Evolutionary conservation across 1,140 invertebrate genomes (phyloP), one percentile per base, ranked within the genome.

Genomic region (Wiebesia pumilae): DNA sequence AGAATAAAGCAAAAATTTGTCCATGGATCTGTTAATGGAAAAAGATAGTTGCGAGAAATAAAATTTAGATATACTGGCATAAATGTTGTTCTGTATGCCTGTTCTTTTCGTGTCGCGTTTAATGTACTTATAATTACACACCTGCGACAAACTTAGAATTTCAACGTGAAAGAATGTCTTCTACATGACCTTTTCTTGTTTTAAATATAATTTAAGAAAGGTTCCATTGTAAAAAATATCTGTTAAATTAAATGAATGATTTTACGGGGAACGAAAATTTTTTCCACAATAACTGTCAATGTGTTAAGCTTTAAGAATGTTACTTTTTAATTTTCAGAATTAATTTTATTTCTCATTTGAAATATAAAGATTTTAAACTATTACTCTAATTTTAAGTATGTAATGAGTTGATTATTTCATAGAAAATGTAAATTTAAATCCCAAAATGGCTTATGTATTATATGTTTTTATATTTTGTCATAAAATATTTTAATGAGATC

Each of bases 1-100:
- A 78, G 81, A 79, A 83, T 83, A 54, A 83, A 19, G n/a, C 14
- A 71, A 82, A 62, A 79, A 38, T 51, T 58, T 86, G 47, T 81
- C 79, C 67, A 81, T 65, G 33, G 33, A 79, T 81, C 47, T 51
- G 27, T 54, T 77, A 65, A 69, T 27, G 67, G 33, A 75, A n/a
- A 38, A 38, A 38, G 54, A 65, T 40, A 73, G 47, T 62, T 0
- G 19, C 24, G 58, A 67, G 35, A 47, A 84, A 71, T n/a, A 78
- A 83, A 83, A 67, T 81, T 81, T 33, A 65, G 51, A 71, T 87
- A 47, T 79, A 80, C 40, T 71, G 81, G 81, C 47, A 83, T 83
- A 80, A 83, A 65, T 83, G 81, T 86, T 86, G 81, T 83, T 47
- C 58, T 54, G 67, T 78, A 80, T 82, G 58, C 80, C 71, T 86